These are phyloP conservation scores for Serinus canaria DNA, from an alignment of 2,113 vertebrate genomes.

Conservation along the genomic window DNA sequence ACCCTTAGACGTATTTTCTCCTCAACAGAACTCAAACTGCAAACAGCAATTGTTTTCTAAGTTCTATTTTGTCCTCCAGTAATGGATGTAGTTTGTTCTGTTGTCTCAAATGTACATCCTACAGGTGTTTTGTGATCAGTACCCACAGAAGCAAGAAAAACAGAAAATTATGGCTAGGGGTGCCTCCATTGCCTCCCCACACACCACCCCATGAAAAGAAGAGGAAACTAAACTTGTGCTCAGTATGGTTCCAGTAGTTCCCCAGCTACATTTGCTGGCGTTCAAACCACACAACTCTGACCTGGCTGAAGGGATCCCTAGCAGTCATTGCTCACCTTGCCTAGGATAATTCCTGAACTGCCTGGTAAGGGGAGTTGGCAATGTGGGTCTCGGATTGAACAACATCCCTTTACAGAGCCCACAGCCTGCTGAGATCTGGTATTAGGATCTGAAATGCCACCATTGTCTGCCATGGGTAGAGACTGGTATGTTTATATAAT, in stretches of 20 bases:
- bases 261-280: background rate
- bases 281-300: background rate
- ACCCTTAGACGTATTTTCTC: background rate
- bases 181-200: background rate
- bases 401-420: background rate
- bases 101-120: background rate
- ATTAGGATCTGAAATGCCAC: background rate
- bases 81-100: fast-evolving
- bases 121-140: background rate
- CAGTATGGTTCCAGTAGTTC: background rate
- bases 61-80: background rate
- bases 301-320: background rate
- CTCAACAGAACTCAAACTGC: background rate
- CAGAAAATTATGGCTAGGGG: background rate
- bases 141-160: background rate
- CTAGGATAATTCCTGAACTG: background rate
- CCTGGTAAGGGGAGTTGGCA: background rate
- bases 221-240: background rate
- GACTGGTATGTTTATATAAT: background rate
- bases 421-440: background rate
- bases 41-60: background rate
- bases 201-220: background rate
- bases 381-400: background rate
- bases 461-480: no score
- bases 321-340: background rate